Conservation (phyloP, 1,140 invertebrate genomes). For the Drosophila lini region DNA sequence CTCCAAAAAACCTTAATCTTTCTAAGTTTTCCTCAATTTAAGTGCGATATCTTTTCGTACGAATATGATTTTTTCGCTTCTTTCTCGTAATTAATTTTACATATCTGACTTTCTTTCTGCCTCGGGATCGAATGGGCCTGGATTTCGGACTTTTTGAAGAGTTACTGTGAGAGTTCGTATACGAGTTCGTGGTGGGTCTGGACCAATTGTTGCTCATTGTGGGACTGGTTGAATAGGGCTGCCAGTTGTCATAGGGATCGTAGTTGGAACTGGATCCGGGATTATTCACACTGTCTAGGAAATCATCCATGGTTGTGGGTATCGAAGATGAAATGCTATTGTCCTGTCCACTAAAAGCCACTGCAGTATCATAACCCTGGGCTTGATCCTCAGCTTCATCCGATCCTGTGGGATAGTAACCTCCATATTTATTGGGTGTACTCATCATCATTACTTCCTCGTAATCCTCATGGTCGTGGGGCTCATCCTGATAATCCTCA, state of each 20-base stretch:
- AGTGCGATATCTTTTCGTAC: constrained; percentile 59
- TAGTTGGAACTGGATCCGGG: background rate
- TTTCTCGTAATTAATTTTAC: constrained; percentile 58
- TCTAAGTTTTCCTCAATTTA: background rate
- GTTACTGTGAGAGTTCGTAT: constrained; percentile 10
- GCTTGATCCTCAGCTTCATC: constrained; percentile 35
- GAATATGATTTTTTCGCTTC: constrained; percentile 70
- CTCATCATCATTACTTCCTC: constrained; percentile 32
- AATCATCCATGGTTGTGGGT: constrained; percentile 57
- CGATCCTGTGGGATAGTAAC: constrained; percentile 22
- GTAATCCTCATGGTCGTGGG: constrained; percentile 14
- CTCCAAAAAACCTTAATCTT: constrained; percentile 3
- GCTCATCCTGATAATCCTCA: constrained; percentile 52
- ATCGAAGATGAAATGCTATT: constrained; percentile 43
- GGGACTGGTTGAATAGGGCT: constrained; percentile 18
- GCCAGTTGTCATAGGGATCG: constrained; percentile 42
- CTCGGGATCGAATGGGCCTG: constrained; percentile 10
- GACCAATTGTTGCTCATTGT: constrained; percentile 19
- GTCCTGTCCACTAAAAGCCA: constrained; percentile 59
- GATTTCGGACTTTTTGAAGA: constrained; percentile 12
- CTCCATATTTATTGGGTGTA: constrained; percentile 4
- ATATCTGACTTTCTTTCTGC: constrained; percentile 43
- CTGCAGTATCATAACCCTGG: constrained; percentile 48
- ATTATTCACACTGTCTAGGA: constrained; percentile 30
- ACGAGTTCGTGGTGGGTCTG: constrained; percentile 3